Evolutionary conservation across 2,888 invertebrate genomes (phyloP), one percentile per base, ranked within the genome.

Genomic region (Hirtodrosophila trivittata): DNA sequence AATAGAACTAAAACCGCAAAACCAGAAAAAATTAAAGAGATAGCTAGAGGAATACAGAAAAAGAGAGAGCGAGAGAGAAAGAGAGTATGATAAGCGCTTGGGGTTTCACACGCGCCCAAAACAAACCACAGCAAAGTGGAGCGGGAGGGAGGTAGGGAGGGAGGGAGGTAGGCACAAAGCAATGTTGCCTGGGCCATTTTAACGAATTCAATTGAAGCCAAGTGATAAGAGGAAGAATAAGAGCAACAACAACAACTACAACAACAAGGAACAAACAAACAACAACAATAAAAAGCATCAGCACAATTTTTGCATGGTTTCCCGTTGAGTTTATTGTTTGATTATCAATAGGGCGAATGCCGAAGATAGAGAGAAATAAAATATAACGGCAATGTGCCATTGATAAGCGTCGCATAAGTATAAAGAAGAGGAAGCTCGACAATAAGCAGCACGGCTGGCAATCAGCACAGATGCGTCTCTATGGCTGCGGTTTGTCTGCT

Each of bases 281-380:
- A 54, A 46, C 30, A 54, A 39, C 28, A 33, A 50, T 25, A 41
- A 67, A 10, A 37, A 37, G 18, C 18, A 21, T 2, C 2, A 21
- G 18, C 18, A 21, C 18, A 21, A 21, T 21, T 73, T 73, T 73
- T 35, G 62, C 70, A 62, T 70, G 70, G 62, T 63, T 71, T 63
- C 59, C 58, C 64, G 45, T 62, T 59, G 66, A 75, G 58, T 84
- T 77, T 66, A 77, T 84, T 81, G 75, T 70, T 70, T 77, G 81
- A 84, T 84, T 77, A 84, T 77, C 81, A 80, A 77, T 74, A 64
- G 69, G 66, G 38, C 12, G 25, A 16, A 32, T 55, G 37, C 42
- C 38, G n/a, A 56, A 46, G 28, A 10, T 45, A 47, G 39, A 10
- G 10, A 33, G 10, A 9, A 25, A 26, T 28, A 33, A 26, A 41